Base-by-base conservation (phyloP, 2,797 vertebrate genomes). In the Gila robusta region DNA sequence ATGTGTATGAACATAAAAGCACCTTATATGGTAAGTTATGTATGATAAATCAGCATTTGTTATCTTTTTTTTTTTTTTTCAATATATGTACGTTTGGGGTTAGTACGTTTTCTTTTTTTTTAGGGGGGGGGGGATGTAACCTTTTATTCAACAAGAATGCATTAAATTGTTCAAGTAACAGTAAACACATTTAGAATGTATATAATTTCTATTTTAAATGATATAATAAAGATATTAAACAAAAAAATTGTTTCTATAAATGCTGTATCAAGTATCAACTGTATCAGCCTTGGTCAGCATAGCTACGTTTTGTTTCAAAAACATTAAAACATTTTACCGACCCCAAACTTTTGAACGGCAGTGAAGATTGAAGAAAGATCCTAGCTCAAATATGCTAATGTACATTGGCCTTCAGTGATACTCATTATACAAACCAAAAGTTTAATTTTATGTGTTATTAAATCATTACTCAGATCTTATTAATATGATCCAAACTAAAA, bases 401-500 rank as follows among this genome's bases (percentile, higher is more conserved):
- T 39, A 23, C 12, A 77, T 9, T 54, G 1, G 4, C 35, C 6
- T 41, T 39, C 17, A 41, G 12, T 26, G 6, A 19, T 10, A 41
- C 11, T 26, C 4, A n/a, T 28, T 17, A 41, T 35, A 41, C 14
- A 26, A 54, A 70, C 35, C n/a, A 23, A 49, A 47, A 26, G n/a
- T 74, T 72, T 1, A 35, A n/a, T 59, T 35, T 2, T 1, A 26
- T 8, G 8, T 83, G 12, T 41, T 41, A 44, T 56, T 41, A 56
- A 41, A 67, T 21, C 28, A 76, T 19, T 32, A 47, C 47, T 69
- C 10, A 1, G 11, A 78, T 67, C 17, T 56, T 56, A 67, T 54
- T 47, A 77, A 47, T 69, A 66, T 52, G 56, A n/a, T 32, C 11
- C 49, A 71, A 44, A 28, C 37, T 12, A 79, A 49, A 79, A 62